Percentiles rank a stretch among this genome's conserved stretches.
phyloP scores from a whole-genome alignment of 1,140 invertebrate species.

The Prorops nasuta region DNA sequence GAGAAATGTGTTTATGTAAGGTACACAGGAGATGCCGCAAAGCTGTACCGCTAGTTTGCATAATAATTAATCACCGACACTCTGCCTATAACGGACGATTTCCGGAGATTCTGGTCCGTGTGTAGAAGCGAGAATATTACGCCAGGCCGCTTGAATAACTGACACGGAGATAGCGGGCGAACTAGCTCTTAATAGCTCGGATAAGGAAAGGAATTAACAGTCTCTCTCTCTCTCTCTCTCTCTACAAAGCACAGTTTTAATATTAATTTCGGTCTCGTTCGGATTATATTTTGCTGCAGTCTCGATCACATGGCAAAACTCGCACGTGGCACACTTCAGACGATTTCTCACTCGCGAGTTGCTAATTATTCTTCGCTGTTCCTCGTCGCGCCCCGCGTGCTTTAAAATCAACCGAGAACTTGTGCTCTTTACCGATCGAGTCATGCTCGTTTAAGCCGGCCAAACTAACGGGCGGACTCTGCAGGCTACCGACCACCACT shows the following conservation, averaged over 20 bases:
- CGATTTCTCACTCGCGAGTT: too few species aligned
- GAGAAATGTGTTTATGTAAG: too few species aligned
- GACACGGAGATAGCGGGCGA: slow-evolving; percentile 24
- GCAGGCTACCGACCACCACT: too few species aligned
- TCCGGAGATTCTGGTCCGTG: slow-evolving; percentile 23
- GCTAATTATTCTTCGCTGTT: too few species aligned
- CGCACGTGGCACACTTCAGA: too few species aligned
- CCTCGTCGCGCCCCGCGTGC: too few species aligned
- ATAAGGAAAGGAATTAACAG: not conserved
- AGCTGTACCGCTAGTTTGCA: slow-evolving; percentile 42
- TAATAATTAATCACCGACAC: slow-evolving; percentile 48
- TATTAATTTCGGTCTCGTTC: not conserved
- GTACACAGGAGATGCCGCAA: slow-evolving; percentile 21
- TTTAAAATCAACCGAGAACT: too few species aligned
- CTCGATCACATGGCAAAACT: too few species aligned
- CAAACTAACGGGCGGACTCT: too few species aligned
- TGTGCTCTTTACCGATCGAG: too few species aligned
- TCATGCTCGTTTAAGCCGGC: too few species aligned
- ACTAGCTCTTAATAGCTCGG: slow-evolving; percentile 3
- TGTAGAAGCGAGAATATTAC: not conserved
- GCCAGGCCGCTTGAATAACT: not conserved
- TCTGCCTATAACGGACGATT: slow-evolving; percentile 44
- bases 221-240: not conserved
- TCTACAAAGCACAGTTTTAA: not conserved
- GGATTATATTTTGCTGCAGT: too few species aligned